phyloP scores from a whole-genome alignment of 2,888 invertebrate genomes.

The Drosophila nr. medialis region DNA sequence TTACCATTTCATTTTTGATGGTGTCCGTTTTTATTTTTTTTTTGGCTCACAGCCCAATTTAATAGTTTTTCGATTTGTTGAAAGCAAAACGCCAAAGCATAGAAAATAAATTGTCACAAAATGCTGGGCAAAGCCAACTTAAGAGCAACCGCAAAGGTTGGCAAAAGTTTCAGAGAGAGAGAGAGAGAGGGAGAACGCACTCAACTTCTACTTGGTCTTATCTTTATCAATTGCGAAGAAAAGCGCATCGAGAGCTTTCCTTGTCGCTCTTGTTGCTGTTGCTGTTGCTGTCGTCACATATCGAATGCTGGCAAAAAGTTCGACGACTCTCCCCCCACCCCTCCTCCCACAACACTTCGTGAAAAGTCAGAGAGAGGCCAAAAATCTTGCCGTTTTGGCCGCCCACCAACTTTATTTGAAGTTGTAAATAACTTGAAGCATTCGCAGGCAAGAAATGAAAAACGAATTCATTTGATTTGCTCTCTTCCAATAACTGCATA shows the following conservation, averaged over 20 bases:
- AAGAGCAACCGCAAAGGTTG: constrained; percentile 53
- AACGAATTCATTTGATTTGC: constrained; percentile 55
- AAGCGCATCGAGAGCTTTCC: constrained; percentile 45
- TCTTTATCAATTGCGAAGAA: constrained; percentile 71
- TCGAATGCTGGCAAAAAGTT: constrained; percentile 56
- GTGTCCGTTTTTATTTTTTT: constrained; percentile 15
- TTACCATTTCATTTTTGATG: constrained; percentile 17
- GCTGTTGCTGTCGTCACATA: constrained; percentile 51
- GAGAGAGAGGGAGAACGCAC: constrained; percentile 26
- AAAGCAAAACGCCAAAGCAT: constrained; percentile 76
- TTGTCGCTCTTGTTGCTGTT: constrained; percentile 18
- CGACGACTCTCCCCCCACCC: constrained; percentile 37
- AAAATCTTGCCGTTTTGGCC: constrained; percentile 52
- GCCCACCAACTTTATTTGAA: constrained; percentile 33
- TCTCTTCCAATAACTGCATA: constrained; percentile 38
- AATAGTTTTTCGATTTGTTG: constrained; percentile 81
- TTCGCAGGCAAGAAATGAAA: constrained; percentile 32
- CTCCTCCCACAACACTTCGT: constrained; percentile 9
- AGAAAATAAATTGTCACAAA: constrained; percentile 80
- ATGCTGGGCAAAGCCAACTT: constrained; percentile 53
- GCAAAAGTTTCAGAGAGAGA: constrained; percentile 59
- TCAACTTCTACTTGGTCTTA: constrained; percentile 61
- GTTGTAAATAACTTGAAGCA: constrained; percentile 60
- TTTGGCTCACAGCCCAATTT: constrained; percentile 78
- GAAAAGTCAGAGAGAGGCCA: constrained; percentile 4